Percentiles rank a stretch among this genome's conserved stretches.
Conservation (phyloP, 2,113 vertebrate species). For the Burhinus oedicnemus region DNA sequence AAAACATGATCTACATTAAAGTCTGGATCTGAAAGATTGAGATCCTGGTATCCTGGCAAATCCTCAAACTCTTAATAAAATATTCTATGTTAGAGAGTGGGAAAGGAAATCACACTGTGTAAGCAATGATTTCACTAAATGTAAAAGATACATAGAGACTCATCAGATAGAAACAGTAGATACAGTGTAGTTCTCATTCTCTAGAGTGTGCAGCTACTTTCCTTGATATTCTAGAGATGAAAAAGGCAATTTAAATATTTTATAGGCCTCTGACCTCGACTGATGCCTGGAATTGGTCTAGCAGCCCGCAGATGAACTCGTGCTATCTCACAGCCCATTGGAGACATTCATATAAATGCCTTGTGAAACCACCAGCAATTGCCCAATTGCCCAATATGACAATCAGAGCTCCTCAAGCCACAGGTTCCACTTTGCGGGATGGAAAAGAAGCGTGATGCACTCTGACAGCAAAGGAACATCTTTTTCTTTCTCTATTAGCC, state of each 20-base stretch:
- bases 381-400: constrained; percentile 32
- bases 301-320: neutral
- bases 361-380: neutral
- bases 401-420: constrained; percentile 15
- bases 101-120: neutral
- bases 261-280: neutral
- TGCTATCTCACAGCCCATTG: neutral
- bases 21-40: neutral
- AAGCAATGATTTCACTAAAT: neutral
- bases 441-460: neutral
- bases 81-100: neutral
- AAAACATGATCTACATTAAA: neutral
- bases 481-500: constrained; percentile 38
- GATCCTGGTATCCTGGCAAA: neutral
- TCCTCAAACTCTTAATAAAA: neutral
- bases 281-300: neutral
- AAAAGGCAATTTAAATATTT: constrained; percentile 39
- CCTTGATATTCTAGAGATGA: constrained; percentile 5
- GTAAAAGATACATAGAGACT: neutral
- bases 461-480: constrained; percentile 36
- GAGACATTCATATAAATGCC: neutral
- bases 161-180: neutral
- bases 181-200: neutral
- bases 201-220: neutral
- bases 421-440: constrained; percentile 36